Percentiles rank a stretch among this genome's conserved stretches.
These are phyloP conservation scores for Hofmannophila pseudospretella DNA, from an alignment of 2,888 invertebrate genomes.

Conservation along the genomic window DNA sequence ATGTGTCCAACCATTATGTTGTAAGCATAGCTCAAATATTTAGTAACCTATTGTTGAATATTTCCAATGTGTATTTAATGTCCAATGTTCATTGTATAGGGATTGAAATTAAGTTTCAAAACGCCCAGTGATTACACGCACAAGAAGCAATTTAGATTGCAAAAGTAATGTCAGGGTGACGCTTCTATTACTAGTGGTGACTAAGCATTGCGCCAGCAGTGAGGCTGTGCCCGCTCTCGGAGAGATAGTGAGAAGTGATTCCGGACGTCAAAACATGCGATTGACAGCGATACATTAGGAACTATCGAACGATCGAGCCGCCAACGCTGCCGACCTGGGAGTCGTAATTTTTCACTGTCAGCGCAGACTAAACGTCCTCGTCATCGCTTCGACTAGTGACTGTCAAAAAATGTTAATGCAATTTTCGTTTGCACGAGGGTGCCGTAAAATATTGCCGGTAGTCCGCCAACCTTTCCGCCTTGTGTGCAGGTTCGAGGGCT, in stretches of 20 bases:
- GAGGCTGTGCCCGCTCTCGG: constrained; percentile 28
- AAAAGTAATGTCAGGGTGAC: constrained; percentile 35
- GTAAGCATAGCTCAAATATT: background rate
- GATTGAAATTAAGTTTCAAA: constrained; percentile 10
- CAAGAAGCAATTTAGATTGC: constrained; percentile 41
- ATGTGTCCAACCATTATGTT: constrained; percentile 24
- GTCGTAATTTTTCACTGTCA: constrained; percentile 74
- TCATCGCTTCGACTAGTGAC: constrained; percentile 67
- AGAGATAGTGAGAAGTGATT: constrained; percentile 61
- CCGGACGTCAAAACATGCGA: constrained; percentile 66
- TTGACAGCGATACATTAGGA: constrained; percentile 74
- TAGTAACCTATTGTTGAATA: background rate
- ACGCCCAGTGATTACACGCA: constrained; percentile 17
- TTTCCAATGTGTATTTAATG: constrained; percentile 9
- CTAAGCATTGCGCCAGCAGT: constrained; percentile 42
- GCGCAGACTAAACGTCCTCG: constrained; percentile 63
- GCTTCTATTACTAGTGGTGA: constrained; percentile 51
- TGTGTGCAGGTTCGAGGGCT: constrained; percentile 27
- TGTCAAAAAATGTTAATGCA: constrained; percentile 69
- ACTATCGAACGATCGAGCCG: constrained; percentile 62
- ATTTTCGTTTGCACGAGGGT: constrained; percentile 53
- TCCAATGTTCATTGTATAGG: constrained; percentile 3
- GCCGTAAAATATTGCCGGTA: constrained; percentile 42
- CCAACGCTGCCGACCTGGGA: constrained; percentile 46
- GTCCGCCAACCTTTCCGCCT: constrained; percentile 26